phyloP scores from a whole-genome alignment of 1,140 invertebrate genomes.

The Luehdorfia chinensis region DNA sequence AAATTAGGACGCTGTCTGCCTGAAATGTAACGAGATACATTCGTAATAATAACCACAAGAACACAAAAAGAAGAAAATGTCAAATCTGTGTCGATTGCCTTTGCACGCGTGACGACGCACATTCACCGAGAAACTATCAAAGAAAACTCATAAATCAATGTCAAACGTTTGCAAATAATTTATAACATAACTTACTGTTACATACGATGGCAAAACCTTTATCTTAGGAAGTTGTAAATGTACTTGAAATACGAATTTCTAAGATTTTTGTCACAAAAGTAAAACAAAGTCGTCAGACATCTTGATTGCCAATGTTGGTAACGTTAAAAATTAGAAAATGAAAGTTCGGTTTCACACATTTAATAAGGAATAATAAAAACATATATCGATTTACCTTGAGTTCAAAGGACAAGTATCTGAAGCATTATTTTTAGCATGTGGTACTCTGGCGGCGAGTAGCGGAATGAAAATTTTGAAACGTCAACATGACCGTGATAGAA shows the following conservation, averaged over 20 bases:
- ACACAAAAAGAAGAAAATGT: slow-evolving; percentile 72
- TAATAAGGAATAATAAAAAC: background rate
- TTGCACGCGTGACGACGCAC: slow-evolving; percentile 73
- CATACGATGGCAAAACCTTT: slow-evolving; percentile 44
- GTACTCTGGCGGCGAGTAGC: slow-evolving; percentile 41
- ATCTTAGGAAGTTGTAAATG: slow-evolving; percentile 34
- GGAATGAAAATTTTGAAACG: slow-evolving; percentile 64
- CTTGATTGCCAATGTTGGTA: slow-evolving; percentile 47
- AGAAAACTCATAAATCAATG: slow-evolving; percentile 15
- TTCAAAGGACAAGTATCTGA: slow-evolving; percentile 21
- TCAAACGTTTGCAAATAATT: slow-evolving; percentile 25
- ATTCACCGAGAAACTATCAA: slow-evolving; percentile 43
- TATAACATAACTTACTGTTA: slow-evolving; percentile 59
- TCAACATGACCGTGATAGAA: slow-evolving; percentile 67
- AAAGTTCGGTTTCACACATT: background rate
- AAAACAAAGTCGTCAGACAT: slow-evolving; percentile 66
- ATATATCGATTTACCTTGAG: slow-evolving; percentile 7
- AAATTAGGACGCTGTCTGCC: slow-evolving; percentile 49
- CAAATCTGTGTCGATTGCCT: slow-evolving; percentile 73
- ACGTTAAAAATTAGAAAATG: slow-evolving; percentile 23
- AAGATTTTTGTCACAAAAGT: slow-evolving; percentile 61
- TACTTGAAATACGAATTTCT: slow-evolving; percentile 41
- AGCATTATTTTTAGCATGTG: too few relatives aligned
- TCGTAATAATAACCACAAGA: slow-evolving; percentile 67
- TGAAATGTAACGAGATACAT: slow-evolving; percentile 73